These are phyloP conservation scores for Nothobranchius kuhntae DNA, from an alignment of 2,113 vertebrate genomes.

Conservation along the genomic window DNA sequence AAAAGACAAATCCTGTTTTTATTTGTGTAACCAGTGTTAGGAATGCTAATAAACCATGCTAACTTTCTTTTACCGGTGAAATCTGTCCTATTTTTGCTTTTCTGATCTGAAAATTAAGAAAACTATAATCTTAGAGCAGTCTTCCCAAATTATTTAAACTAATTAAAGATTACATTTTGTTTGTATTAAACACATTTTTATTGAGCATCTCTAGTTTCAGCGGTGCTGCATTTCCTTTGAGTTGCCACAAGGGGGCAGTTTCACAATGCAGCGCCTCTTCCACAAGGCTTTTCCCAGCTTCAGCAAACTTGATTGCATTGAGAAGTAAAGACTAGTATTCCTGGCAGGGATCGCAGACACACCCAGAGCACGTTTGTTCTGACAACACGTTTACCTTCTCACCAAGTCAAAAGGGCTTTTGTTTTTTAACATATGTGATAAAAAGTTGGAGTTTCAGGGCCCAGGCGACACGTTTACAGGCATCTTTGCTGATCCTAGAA, in stretches of 20 bases:
- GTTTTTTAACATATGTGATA: background rate
- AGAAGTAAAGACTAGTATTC: slow-evolving; percentile 57
- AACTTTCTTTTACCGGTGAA: slow-evolving; percentile 8
- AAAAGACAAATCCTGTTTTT: background rate
- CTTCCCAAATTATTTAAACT: background rate
- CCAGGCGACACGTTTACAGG: background rate
- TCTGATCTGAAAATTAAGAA: background rate
- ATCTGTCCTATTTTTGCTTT: background rate
- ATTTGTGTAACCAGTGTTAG: slow-evolving; percentile 20
- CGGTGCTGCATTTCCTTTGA: background rate
- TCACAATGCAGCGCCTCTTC: background rate
- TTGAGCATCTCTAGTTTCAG: background rate
- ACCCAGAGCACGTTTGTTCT: slow-evolving; percentile 38
- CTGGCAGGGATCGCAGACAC: slow-evolving; percentile 43
- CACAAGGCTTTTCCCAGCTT: background rate
- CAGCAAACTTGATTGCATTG: background rate
- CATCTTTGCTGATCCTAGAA: background rate
- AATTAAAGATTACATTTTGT: background rate
- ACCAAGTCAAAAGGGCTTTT: background rate
- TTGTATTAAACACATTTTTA: no score
- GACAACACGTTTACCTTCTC: slow-evolving; percentile 23
- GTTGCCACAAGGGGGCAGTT: slow-evolving; percentile 42
- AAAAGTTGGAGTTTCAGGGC: background rate
- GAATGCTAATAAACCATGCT: slow-evolving; percentile 45
- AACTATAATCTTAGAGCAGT: background rate